These are phyloP conservation scores for Pampus argenteus DNA, from an alignment of 2,797 vertebrate species.

Conservation along the genomic window DNA sequence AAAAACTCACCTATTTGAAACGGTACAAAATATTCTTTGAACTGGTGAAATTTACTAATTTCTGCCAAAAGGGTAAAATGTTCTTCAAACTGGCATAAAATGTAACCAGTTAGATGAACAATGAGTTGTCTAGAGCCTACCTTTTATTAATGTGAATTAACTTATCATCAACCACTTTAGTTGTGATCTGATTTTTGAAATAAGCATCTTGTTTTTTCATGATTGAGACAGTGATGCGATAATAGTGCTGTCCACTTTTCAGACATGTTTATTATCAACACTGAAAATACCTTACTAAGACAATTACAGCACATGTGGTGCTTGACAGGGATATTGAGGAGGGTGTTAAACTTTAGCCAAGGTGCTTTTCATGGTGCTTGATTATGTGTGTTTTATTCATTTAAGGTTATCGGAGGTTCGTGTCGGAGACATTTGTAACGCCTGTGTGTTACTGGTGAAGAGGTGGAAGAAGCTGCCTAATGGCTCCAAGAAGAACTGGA, in stretches of 20 bases:
- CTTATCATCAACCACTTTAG: too few species aligned
- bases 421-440: conserved; percentile 89
- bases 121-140: too few species aligned
- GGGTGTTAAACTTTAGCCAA: not conserved
- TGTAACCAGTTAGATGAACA: too few species aligned
- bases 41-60: too few species aligned
- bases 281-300: not conserved
- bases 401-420: conserved; percentile 85
- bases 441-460: conserved; percentile 88
- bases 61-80: too few species aligned
- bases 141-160: not conserved
- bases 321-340: too few species aligned
- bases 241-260: not conserved
- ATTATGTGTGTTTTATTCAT: not conserved
- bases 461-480: conserved; percentile 89
- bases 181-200: too few species aligned
- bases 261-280: not conserved
- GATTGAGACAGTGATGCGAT: not conserved
- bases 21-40: too few species aligned
- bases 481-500: conserved; percentile 90
- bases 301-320: not conserved
- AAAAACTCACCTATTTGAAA: too few species aligned
- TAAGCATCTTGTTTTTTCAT: not conserved
- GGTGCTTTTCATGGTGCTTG: not conserved
- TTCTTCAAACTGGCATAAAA: too few species aligned